Conservation (phyloP, 2,113 vertebrate species). For the Hypocryptadius cinnamomeus region DNA sequence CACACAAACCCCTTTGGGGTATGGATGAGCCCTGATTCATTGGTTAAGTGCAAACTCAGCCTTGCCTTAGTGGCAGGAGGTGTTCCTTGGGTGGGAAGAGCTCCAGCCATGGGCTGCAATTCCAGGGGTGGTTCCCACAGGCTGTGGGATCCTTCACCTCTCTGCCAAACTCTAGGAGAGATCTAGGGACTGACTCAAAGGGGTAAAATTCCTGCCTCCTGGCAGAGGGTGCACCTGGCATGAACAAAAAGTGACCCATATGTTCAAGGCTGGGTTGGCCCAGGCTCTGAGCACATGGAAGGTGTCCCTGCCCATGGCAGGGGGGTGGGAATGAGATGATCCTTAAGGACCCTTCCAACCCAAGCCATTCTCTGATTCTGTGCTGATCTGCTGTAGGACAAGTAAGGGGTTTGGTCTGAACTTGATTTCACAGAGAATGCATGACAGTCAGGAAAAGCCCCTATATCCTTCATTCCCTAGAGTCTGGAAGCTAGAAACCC, state of each 20-base stretch:
- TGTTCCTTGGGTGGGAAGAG: not conserved
- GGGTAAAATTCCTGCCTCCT: not conserved
- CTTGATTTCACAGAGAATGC: not conserved
- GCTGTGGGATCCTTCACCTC: not conserved
- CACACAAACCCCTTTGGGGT: not conserved
- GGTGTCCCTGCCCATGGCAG: not conserved
- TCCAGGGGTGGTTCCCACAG: not conserved
- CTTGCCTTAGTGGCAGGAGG: not conserved
- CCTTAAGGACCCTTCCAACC: not conserved
- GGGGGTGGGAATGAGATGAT: not conserved
- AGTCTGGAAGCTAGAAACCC: not conserved
- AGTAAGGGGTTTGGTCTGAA: not conserved
- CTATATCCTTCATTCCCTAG: not conserved
- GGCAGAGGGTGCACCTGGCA: not conserved
- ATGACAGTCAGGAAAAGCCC: not conserved
- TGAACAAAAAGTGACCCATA: not conserved
- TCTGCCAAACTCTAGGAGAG: not conserved
- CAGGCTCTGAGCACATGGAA: not conserved
- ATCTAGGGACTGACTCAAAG: not conserved
- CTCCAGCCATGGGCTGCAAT: not conserved
- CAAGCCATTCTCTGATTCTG: not conserved
- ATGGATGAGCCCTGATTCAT: not conserved
- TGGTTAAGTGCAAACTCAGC: not conserved
- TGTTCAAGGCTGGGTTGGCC: not conserved
- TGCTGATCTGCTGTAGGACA: not conserved